phyloP scores from a whole-genome alignment of 2,797 vertebrate genomes.

The Dryobates pubescens region DNA sequence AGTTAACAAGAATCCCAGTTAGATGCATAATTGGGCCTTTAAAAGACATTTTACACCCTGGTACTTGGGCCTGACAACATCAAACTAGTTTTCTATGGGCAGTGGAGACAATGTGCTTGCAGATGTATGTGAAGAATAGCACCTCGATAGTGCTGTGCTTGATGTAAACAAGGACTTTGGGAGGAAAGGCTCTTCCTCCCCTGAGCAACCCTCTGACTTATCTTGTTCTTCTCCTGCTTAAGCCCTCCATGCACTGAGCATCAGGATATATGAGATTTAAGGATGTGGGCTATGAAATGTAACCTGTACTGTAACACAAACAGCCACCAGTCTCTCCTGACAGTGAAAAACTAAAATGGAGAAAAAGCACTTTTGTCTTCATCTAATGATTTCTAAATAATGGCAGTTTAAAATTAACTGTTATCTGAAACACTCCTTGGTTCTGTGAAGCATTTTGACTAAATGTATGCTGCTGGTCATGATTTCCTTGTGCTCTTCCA shows the following conservation, averaged over 20 bases:
- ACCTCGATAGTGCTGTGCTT: not conserved
- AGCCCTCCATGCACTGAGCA: fast-evolving
- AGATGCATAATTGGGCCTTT: not conserved
- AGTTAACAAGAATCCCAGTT: not conserved
- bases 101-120: fast-evolving
- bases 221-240: not conserved
- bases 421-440: not conserved
- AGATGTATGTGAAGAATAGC: fast-evolving
- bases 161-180: not conserved
- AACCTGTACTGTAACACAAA: not conserved
- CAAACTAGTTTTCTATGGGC: not conserved
- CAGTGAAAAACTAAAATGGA: not conserved
- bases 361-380: not conserved
- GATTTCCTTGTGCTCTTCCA: not conserved
- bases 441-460: not conserved
- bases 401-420: not conserved
- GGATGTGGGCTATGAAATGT: not conserved
- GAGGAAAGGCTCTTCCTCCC: not conserved
- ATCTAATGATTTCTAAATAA: not conserved
- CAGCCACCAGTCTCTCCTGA: not conserved
- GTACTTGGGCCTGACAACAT: not conserved
- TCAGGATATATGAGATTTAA: not conserved
- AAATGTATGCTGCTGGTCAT: not conserved
- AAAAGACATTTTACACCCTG: not conserved
- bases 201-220: not conserved